Conservation (phyloP, 2,113 vertebrate species). For the Plestiodon gilberti region DNA sequence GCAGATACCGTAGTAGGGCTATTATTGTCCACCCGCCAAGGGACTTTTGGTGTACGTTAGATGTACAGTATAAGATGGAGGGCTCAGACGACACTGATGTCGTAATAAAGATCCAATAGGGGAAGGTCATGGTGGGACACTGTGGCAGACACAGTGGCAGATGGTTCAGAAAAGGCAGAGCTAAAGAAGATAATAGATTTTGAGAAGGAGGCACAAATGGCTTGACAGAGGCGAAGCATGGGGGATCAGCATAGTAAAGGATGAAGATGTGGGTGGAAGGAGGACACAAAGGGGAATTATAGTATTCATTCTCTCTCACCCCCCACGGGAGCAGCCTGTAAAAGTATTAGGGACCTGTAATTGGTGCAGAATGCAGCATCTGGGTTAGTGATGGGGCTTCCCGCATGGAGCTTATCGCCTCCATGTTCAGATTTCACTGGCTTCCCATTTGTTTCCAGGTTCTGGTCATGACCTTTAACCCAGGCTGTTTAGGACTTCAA, state of each 20-base stretch:
- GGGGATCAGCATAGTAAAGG: not conserved
- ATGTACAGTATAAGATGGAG: not conserved
- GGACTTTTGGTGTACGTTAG: not conserved
- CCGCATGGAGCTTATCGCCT: too few relatives aligned
- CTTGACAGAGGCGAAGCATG: not conserved
- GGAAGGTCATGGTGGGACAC: not conserved
- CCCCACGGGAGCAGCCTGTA: too few relatives aligned
- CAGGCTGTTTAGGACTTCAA: too few relatives aligned
- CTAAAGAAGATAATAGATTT: not conserved
- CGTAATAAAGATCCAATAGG: not conserved
- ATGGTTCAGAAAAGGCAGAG: not conserved
- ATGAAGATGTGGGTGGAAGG: not conserved
- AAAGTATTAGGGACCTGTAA: too few relatives aligned
- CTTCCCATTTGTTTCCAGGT: too few relatives aligned
- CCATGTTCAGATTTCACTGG: too few relatives aligned
- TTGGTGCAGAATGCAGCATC: too few relatives aligned
- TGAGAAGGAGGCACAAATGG: not conserved
- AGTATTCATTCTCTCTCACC: too few relatives aligned
- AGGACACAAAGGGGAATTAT: too few relatives aligned
- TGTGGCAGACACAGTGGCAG: not conserved
- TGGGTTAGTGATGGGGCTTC: too few relatives aligned
- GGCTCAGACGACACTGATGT: not conserved
- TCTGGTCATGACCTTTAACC: too few relatives aligned
- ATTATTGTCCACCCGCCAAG: not conserved
- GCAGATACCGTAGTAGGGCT: not conserved